Conservation (phyloP, 2,888 invertebrate species). For the Sphecodes monilicornis region DNA sequence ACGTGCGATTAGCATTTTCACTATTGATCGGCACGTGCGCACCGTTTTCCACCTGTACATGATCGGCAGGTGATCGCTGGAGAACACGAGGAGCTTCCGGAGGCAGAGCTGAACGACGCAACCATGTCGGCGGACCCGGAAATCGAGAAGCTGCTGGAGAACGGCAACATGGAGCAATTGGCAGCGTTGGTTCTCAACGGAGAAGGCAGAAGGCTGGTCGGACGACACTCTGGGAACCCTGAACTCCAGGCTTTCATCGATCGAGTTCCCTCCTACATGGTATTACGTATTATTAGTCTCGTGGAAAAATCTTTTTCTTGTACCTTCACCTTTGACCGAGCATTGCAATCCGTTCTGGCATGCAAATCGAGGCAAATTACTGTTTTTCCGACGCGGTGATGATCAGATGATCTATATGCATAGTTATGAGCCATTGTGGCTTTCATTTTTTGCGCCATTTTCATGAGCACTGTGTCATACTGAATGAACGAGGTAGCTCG, state of each 20-base stretch:
- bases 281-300: slow-evolving; percentile 78
- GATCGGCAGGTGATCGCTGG: slow-evolving; percentile 78
- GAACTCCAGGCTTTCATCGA: slow-evolving; percentile 95
- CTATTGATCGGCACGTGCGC: slow-evolving; percentile 74
- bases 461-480: not conserved
- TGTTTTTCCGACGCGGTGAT: not conserved
- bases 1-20: slow-evolving; percentile 71
- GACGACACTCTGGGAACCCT: slow-evolving; percentile 89
- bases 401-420: not conserved
- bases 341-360: not conserved
- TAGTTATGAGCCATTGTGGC: not conserved
- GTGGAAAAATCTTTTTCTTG: not conserved
- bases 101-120: slow-evolving; percentile 76
- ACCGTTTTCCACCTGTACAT: slow-evolving; percentile 65
- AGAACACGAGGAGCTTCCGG: slow-evolving; percentile 76
- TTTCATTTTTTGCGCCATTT: slow-evolving; percentile 5
- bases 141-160: slow-evolving; percentile 88
- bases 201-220: slow-evolving; percentile 91
- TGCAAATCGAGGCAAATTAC: not conserved
- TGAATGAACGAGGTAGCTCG: not conserved
- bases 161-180: slow-evolving; percentile 94
- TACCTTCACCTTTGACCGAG: not conserved
- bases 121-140: slow-evolving; percentile 86
- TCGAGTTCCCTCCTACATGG: slow-evolving; percentile 95
- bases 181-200: slow-evolving; percentile 95